phyloP scores from a whole-genome alignment of 2,888 invertebrate genomes.

The Cheilosia impressa region DNA sequence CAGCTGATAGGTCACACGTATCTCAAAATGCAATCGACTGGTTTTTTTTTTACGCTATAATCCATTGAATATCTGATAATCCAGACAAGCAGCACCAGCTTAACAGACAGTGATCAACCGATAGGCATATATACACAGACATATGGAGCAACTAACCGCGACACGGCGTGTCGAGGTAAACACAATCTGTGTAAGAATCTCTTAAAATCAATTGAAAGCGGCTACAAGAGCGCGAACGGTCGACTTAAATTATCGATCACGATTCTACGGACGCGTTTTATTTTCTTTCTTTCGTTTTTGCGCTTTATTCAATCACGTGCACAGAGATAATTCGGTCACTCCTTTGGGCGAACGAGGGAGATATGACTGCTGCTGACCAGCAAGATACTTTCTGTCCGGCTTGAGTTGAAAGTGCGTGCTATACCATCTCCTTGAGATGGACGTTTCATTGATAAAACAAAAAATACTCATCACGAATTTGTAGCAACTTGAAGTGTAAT shows the following conservation, averaged over 20 bases:
- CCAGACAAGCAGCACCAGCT: slow-evolving; percentile 12
- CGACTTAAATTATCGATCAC: slow-evolving; percentile 74
- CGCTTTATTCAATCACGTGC: slow-evolving; percentile 68
- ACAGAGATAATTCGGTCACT: slow-evolving; percentile 65
- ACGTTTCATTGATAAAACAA: slow-evolving; percentile 64
- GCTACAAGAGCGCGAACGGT: slow-evolving; percentile 64
- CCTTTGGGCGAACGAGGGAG: slow-evolving; percentile 49
- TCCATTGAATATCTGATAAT: slow-evolving; percentile 43
- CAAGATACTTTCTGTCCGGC: neutral
- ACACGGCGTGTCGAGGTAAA: slow-evolving; percentile 62
- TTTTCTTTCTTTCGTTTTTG: slow-evolving; percentile 2
- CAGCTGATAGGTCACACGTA: slow-evolving; percentile 70
- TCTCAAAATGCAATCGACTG: slow-evolving; percentile 57
- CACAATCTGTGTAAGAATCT: slow-evolving; percentile 72
- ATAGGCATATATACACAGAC: slow-evolving; percentile 30
- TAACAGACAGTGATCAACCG: slow-evolving; percentile 21
- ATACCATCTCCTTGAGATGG: slow-evolving; percentile 43
- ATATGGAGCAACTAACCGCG: slow-evolving; percentile 1
- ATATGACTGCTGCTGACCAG: slow-evolving; percentile 40
- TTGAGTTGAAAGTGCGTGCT: slow-evolving; percentile 68
- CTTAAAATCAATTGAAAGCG: slow-evolving; percentile 72
- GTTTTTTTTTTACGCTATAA: slow-evolving; percentile 10
- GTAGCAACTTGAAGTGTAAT: slow-evolving; percentile 68
- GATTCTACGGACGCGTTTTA: slow-evolving; percentile 56
- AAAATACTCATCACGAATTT: slow-evolving; percentile 63